These are phyloP conservation scores for Chlorodrepanis virens DNA, from an alignment of 2,113 vertebrate species.

Conservation along the genomic window DNA sequence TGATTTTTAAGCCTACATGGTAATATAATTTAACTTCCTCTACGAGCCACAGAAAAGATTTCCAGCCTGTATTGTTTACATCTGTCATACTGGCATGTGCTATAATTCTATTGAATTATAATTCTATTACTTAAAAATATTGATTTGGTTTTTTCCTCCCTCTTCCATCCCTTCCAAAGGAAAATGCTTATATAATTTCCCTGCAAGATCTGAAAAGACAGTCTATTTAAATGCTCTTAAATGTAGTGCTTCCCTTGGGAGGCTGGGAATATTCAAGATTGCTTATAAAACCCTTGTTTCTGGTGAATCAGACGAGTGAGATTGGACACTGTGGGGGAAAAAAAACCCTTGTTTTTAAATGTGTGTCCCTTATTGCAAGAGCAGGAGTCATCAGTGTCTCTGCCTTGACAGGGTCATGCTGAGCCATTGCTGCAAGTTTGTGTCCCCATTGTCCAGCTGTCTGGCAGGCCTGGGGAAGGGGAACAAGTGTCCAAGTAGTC, in stretches of 20 bases:
- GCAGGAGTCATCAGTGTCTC: no score
- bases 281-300: not conserved
- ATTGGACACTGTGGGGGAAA: rapidly evolving
- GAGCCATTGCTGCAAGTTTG: not conserved
- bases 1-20: not conserved
- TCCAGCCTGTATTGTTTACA: not conserved
- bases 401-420: rapidly evolving
- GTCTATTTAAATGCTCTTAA: not conserved
- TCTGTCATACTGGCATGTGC: not conserved
- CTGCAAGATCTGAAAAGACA: not conserved
- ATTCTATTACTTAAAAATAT: not conserved
- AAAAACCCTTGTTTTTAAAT: rapidly evolving
- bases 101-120: not conserved
- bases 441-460: rapidly evolving
- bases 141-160: not conserved
- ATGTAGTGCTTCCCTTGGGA: not conserved
- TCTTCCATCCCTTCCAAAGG: not conserved
- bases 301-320: not conserved
- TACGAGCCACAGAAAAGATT: not conserved
- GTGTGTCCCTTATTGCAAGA: not conserved
- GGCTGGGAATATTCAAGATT: not conserved
- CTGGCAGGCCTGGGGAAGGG: not conserved
- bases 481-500: not conserved
- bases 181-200: not conserved
- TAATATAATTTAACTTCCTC: not conserved